Evolutionary conservation across 2,113 vertebrate species (phyloP).

Genomic region (Nanorana parkeri): DNA sequence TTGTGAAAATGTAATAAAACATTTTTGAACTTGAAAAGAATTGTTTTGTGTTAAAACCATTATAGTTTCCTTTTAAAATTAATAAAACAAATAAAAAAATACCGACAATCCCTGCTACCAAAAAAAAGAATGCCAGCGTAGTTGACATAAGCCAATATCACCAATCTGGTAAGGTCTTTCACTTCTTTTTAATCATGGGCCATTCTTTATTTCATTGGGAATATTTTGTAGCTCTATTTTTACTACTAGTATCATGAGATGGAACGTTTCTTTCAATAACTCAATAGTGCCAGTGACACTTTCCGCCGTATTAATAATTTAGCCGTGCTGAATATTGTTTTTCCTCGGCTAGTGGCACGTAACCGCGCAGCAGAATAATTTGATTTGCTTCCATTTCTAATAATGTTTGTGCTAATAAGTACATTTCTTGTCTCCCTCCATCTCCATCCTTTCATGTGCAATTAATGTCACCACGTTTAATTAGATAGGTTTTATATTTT

Average conservation of each 20-base stretch:
- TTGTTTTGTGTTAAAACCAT: too few relatives aligned
- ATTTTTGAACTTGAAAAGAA: too few relatives aligned
- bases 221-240: neutral
- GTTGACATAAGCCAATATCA: too few relatives aligned
- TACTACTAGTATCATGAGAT: neutral
- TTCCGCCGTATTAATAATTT: conserved; percentile 15
- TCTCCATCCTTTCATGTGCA: conserved; percentile 19
- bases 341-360: neutral
- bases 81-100: too few relatives aligned
- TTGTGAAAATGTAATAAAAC: too few relatives aligned
- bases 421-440: conserved; percentile 11
- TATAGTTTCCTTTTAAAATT: too few relatives aligned
- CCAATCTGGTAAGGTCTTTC: neutral
- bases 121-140: too few relatives aligned
- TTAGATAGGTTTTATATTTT: conserved; percentile 23
- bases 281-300: neutral
- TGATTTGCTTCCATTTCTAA: conserved; percentile 25
- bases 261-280: neutral
- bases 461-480: conserved; percentile 32
- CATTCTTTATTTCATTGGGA: neutral
- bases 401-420: conserved; percentile 42
- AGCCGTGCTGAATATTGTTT: conserved; percentile 13
- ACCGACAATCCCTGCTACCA: too few relatives aligned
- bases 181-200: neutral
- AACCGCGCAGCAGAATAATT: conserved; percentile 1